These are phyloP conservation scores for Anser cygnoides DNA, from an alignment of 2,113 vertebrate genomes.

Conservation along the genomic window DNA sequence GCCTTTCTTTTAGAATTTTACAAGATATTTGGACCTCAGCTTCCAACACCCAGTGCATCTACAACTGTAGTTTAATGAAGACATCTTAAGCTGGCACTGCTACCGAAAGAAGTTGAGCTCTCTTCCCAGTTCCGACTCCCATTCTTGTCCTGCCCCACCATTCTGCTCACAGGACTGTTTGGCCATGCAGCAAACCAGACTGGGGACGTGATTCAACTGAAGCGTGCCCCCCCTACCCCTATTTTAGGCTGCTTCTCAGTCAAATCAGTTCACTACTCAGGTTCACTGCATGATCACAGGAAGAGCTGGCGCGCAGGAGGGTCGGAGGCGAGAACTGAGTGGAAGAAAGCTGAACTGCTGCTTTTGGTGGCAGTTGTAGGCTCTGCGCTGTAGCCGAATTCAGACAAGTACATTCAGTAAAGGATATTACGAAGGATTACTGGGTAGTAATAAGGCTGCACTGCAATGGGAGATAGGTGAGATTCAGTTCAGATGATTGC, in stretches of 20 bases:
- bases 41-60: conserved; percentile 55
- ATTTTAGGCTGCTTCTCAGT: neutral
- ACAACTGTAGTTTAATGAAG: conserved; percentile 65
- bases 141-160: conserved; percentile 32
- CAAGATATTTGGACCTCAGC: conserved; percentile 58
- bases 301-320: conserved; percentile 60
- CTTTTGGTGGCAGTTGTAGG: conserved; percentile 29
- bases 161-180: conserved; percentile 53
- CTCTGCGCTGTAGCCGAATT: neutral
- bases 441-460: neutral
- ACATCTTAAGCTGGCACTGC: conserved; percentile 67
- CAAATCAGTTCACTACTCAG: neutral
- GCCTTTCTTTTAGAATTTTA: conserved; percentile 57
- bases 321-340: conserved; percentile 47
- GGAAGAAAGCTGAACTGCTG: conserved; percentile 44
- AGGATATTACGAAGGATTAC: neutral
- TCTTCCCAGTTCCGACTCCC: conserved; percentile 55
- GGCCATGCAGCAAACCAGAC: conserved; percentile 49
- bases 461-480: neutral
- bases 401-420: neutral
- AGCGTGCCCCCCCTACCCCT: neutral
- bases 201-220: conserved; percentile 16
- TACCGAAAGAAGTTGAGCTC: conserved; percentile 67
- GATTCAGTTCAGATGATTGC: conserved; percentile 13
- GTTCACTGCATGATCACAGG: conserved; percentile 49